Evolutionary conservation across 2,797 vertebrate species (phyloP).

Genomic region (Amblyopsis hoosieri): DNA sequence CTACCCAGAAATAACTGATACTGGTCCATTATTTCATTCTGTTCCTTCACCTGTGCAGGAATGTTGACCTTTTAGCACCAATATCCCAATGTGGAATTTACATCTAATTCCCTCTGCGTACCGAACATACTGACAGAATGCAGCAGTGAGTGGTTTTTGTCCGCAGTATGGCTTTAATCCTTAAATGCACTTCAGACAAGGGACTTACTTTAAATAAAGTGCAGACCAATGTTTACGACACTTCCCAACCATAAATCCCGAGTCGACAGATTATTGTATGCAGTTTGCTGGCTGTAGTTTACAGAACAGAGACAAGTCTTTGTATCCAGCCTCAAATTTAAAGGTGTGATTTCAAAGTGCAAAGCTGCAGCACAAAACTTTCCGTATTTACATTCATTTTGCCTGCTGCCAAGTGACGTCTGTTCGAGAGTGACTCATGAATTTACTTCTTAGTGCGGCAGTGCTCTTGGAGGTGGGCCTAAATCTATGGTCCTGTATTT

Average conservation of each 20-base stretch:
- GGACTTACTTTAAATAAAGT: constrained; percentile 32
- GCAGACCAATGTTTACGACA: constrained; percentile 28
- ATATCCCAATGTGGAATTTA: constrained; percentile 77
- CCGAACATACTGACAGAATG: constrained; percentile 60
- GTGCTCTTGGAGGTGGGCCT: constrained; percentile 67
- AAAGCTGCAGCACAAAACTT: constrained; percentile 67
- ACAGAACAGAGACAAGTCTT: constrained; percentile 45
- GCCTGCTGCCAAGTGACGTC: constrained; percentile 73
- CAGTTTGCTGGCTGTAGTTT: constrained; percentile 32
- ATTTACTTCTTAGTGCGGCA: constrained; percentile 68
- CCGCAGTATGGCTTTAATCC: constrained; percentile 43
- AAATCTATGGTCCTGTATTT: constrained; percentile 66
- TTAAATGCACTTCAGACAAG: constrained; percentile 8
- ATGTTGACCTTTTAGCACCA: constrained; percentile 75
- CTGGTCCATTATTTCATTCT: constrained; percentile 28
- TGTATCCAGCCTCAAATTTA: constrained; percentile 51
- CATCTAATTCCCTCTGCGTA: constrained; percentile 65
- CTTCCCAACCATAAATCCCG: constrained; percentile 33
- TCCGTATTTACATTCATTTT: constrained; percentile 67
- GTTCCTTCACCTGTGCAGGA: constrained; percentile 50
- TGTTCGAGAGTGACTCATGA: constrained; percentile 78
- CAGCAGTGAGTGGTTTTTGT: constrained; percentile 58
- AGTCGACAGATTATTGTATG: constrained; percentile 36
- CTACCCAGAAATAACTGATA: constrained; percentile 48
- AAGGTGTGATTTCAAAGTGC: constrained; percentile 63